Percentiles rank a stretch among this genome's conserved stretches.
Conservation (phyloP, 2,888 invertebrate species). For the Limnephilus auricula region DNA sequence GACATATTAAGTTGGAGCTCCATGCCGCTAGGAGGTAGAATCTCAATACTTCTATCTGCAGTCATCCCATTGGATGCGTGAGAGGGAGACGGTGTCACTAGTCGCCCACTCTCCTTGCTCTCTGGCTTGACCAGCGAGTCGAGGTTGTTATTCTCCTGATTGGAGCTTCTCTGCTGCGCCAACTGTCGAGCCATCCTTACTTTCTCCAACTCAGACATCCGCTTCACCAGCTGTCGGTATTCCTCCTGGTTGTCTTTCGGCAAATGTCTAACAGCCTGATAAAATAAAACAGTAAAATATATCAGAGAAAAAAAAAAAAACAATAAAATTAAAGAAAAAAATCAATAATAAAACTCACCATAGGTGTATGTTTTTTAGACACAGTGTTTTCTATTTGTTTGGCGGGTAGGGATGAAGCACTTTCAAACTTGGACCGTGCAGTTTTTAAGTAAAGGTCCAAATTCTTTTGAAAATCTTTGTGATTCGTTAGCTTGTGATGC, state of each 20-base stretch:
- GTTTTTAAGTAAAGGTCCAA: conserved; percentile 74
- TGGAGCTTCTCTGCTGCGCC: not conserved
- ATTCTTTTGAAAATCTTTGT: conserved; percentile 74
- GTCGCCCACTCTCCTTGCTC: not conserved
- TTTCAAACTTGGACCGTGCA: conserved; percentile 69
- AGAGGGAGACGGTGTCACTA: not conserved
- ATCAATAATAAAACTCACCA: conserved; percentile 70
- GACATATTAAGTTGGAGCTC: conserved; percentile 40
- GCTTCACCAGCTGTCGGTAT: conserved; percentile 74
- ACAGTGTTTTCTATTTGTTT: conserved; percentile 66
- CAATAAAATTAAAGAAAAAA: not conserved
- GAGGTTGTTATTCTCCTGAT: not conserved
- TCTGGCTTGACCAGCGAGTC: not conserved
- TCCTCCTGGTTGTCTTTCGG: conserved; percentile 76
- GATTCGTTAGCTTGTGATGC: conserved; percentile 75
- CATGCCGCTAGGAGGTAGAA: not conserved
- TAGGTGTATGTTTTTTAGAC: conserved; percentile 72
- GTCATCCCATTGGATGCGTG: not conserved
- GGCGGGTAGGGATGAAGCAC: conserved; percentile 68
- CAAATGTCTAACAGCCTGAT: conserved; percentile 75
- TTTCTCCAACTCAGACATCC: conserved; percentile 76
- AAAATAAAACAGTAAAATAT: conserved; percentile 62
- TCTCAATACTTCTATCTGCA: not conserved
- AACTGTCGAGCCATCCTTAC: conserved; percentile 74
- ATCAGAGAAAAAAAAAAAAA: not conserved